Evolutionary conservation across 2,113 vertebrate genomes (phyloP), one percentile per base, ranked within the genome.

Genomic region (Callithrix jacchus): DNA sequence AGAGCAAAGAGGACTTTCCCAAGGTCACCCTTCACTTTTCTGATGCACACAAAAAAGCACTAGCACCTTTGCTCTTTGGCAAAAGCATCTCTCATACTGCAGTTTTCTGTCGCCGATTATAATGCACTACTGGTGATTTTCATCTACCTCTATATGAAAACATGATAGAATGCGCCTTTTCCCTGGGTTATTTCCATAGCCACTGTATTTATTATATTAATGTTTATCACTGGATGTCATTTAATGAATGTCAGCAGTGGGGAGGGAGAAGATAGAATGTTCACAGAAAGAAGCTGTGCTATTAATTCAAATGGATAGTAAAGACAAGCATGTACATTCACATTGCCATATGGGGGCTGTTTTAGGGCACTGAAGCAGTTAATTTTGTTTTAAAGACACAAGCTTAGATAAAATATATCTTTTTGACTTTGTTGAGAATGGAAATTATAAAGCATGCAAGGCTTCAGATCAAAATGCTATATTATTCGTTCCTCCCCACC

Each of bases 151-250:
- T 93, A 2, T 92, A 94, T 92, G 87, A 97, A 97, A 97, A 95
- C n/a, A 89, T 97, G 97, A 87, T 96, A 58, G 71, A 96, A 58
- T 92, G 66, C 17, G 6, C 87, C 56, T 95, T 64, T 94, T 95
- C 79, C 56, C 81, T 92, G 76, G 74, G 74, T 94, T 93, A 94
- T 97, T 97, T 95, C 90, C 92, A 91, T 82, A 97, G 84, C 58
- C 79, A 80, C 71, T 88, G 20, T 95, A 95, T 97, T 97, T 95
- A 94, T 97, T 95, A 96, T 82, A 96, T 97, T 97, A 96, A 96
- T 97, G 97, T 98, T 94, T 97, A 95, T 95, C 90, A 94, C 82
- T 87, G 81, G 85, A 95, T 95, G 79, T 97, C 95, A 97, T 97
- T 97, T 96, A 98, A 97, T 96, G 92, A 95, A 94, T 92, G 77